Evolutionary conservation across 2,888 invertebrate genomes (phyloP).

Genomic region (Neoscelio sp.): DNA sequence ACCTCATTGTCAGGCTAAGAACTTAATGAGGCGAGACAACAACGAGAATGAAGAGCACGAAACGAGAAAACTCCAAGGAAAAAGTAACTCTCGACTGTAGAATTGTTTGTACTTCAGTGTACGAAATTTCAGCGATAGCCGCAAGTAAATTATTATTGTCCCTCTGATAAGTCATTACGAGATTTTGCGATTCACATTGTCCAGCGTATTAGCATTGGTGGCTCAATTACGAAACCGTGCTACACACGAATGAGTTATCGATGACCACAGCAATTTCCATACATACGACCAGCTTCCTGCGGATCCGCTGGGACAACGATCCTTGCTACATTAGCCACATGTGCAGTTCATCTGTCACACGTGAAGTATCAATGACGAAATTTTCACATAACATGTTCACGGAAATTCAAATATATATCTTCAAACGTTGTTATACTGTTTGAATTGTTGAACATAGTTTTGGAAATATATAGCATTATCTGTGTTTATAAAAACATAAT

Average conservation of each 20-base stretch:
- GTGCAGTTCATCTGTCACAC: constrained; percentile 36
- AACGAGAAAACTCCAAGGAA: constrained; percentile 24
- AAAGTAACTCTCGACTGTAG: constrained; percentile 4
- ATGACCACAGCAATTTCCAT: constrained; percentile 67
- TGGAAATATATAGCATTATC: neutral
- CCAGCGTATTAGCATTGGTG: constrained; percentile 39
- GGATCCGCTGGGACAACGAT: constrained; percentile 51
- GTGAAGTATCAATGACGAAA: constrained; percentile 28
- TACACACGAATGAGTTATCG: constrained; percentile 60
- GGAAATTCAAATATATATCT: constrained; percentile 12
- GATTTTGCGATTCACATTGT: constrained; percentile 47
- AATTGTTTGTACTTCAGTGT: constrained; percentile 4
- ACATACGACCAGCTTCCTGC: constrained; percentile 59
- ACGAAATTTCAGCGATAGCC: neutral
- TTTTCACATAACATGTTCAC: constrained; percentile 9
- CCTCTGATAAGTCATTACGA: constrained; percentile 37
- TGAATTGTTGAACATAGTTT: neutral
- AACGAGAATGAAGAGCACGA: constrained; percentile 35
- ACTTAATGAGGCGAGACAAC: constrained; percentile 63
- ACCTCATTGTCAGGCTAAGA: constrained; percentile 64
- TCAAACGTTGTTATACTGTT: neutral
- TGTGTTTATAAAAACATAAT: too few relatives aligned
- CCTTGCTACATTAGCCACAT: constrained; percentile 42
- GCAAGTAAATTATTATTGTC: constrained; percentile 36
- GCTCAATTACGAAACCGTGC: constrained; percentile 55